A percentile compares a stretch with the other conserved stretches of the same genome.
Conservation (phyloP, 2,888 invertebrate species). For the Fragum whitleyi region DNA sequence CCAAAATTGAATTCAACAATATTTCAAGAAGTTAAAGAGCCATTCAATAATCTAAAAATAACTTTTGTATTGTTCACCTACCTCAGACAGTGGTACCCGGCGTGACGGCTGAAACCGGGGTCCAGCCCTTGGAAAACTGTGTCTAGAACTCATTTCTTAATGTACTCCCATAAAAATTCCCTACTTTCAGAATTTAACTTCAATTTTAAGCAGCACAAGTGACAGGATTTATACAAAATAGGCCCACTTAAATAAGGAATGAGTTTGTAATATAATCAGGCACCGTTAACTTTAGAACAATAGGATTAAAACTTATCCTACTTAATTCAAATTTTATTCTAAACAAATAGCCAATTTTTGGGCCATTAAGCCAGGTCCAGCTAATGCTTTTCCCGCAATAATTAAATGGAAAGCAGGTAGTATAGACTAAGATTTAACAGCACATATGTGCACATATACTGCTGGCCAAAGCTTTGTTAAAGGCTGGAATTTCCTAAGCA, state of each 20-base stretch:
- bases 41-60: no score
- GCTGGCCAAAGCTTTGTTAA: no score
- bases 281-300: constrained; percentile 58
- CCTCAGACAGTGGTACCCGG: constrained; percentile 57
- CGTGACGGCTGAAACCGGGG: constrained; percentile 38
- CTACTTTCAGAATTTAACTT: neutral
- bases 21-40: no score
- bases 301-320: constrained; percentile 36
- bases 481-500: no score
- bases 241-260: constrained; percentile 15
- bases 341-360: no score
- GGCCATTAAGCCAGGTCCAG: no score
- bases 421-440: no score
- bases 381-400: no score
- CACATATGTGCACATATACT: no score
- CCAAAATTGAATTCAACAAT: no score
- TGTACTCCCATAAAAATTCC: neutral
- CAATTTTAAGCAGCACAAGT: constrained; percentile 18
- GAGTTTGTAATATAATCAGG: constrained; percentile 51
- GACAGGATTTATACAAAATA: neutral
- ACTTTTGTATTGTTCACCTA: constrained; percentile 3
- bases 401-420: no score
- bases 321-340: no score
- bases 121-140: constrained; percentile 54
- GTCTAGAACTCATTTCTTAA: constrained; percentile 39